These are phyloP conservation scores for Onychorhynchus coronatus DNA, from an alignment of 2,113 vertebrate genomes.

Conservation along the genomic window DNA sequence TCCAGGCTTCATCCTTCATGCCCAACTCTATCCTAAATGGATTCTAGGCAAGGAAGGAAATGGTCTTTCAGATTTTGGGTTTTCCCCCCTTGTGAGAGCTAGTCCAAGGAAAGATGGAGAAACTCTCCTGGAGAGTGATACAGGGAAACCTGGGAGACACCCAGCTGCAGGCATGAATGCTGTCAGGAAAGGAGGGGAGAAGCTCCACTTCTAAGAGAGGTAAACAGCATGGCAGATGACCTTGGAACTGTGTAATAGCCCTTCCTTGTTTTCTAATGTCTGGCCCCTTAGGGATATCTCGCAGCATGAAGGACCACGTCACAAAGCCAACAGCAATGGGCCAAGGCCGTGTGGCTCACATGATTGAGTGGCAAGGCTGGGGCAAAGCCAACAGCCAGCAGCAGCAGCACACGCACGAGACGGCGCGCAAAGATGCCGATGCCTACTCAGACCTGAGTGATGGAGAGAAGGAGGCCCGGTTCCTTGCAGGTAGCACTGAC, in stretches of 20 bases:
- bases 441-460: slow-evolving; percentile 98
- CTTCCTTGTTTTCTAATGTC: slow-evolving; percentile 56
- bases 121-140: background rate
- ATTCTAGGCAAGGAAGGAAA: slow-evolving; percentile 37
- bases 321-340: slow-evolving; percentile 97
- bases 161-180: background rate
- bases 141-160: background rate
- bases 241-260: slow-evolving; percentile 46
- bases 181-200: background rate
- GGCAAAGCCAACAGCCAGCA: slow-evolving; percentile 80
- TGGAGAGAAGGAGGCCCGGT: slow-evolving; percentile 95
- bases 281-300: slow-evolving; percentile 83
- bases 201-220: background rate
- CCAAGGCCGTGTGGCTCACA: slow-evolving; percentile 94
- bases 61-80: background rate
- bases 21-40: background rate
- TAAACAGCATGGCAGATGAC: background rate
- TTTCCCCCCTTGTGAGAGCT: background rate
- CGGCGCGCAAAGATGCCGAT: slow-evolving; percentile 88
- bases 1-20: background rate
- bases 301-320: slow-evolving; percentile 96
- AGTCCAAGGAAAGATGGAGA: background rate
- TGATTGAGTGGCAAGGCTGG: slow-evolving; percentile 99
- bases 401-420: slow-evolving; percentile 85
- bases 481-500: slow-evolving; percentile 84